Base-by-base conservation (phyloP, 2,888 invertebrate species). In the Boloria selene region DNA sequence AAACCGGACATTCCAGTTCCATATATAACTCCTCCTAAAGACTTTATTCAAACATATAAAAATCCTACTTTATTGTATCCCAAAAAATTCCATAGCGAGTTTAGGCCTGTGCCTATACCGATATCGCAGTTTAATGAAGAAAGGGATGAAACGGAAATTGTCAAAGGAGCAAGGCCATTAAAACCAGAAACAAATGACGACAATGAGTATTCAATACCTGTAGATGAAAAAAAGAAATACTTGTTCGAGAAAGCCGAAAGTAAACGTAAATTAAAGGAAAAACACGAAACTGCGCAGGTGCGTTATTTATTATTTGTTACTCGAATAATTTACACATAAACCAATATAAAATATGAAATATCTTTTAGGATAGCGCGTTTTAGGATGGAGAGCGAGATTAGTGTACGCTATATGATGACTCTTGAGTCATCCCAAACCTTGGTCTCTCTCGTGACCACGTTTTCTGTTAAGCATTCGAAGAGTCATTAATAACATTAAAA, bases 1-100 rank as follows among this genome's bases (percentile, higher is more conserved):
- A 65, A 45, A 63, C 87, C 76, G 73, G 86, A 84, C 74, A 87
- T 73, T 64, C 74, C 84, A 54, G 72, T 84, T 16, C 73, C 86
- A 66, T 84, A 85, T 72, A 79, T 87, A 3, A 79, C 79, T 49
- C 84, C 86, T 10, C 90, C 80, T 65, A 87, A 77, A 72, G 63
- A 67, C n/a, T 13, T 53, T 16, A 61, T 70, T 70, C 67, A 79
- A 72, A 83, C 81, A 70, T 75, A 79, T 49, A 86, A 91, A 71
- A 79, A 82, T 22, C 94, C 94, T 3, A 94, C 94, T 18, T 91
- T 91, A 74, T 74, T 88, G 26, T 94, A 93, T 74, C 94, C 94
- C 0, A 94, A 94, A 77, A 94, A 94, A 77, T 94, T 88, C 78
- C 80, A 86, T 68, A 86, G 89, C 55, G 87, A 88, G 22, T 88